Percentiles rank a stretch among this genome's conserved stretches.
Evolutionary conservation across 2,888 invertebrate species (phyloP).

Genomic region (Aleiodes leptofemur): DNA sequence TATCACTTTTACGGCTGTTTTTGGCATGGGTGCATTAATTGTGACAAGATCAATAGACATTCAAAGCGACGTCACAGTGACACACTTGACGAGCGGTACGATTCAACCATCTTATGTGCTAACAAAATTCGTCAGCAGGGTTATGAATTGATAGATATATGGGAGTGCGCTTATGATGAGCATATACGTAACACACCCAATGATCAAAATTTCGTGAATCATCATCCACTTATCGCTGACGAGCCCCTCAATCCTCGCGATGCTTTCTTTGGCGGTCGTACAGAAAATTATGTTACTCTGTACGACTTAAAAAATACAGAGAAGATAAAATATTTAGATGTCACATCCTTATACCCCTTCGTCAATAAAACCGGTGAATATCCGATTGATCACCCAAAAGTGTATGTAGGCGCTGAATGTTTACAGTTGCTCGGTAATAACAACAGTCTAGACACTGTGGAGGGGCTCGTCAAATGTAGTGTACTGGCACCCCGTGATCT

Average conservation of each 20-base stretch:
- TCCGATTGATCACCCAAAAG: no score
- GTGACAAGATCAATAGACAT: no score
- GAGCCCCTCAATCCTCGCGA: slow-evolving; percentile 17
- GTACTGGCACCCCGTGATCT: no score
- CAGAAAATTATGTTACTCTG: slow-evolving; percentile 50
- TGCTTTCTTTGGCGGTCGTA: slow-evolving; percentile 62
- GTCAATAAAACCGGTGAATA: no score
- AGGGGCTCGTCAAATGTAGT: no score
- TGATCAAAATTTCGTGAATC: slow-evolving; percentile 4
- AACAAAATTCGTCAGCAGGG: neutral
- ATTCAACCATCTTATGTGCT: neutral
- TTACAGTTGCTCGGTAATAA: no score
- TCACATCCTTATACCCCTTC: no score
- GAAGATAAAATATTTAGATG: no score
- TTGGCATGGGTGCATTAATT: no score
- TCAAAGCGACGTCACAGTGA: slow-evolving; percentile 10
- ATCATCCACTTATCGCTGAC: neutral
- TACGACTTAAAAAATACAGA: slow-evolving; percentile 1
- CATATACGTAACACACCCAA: slow-evolving; percentile 10
- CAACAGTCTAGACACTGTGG: no score
- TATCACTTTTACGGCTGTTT: no score
- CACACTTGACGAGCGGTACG: slow-evolving; percentile 10
- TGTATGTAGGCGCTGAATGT: no score
- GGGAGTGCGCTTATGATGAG: slow-evolving; percentile 47
- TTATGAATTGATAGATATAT: slow-evolving; percentile 39